Conservation (phyloP, 2,888 invertebrate species). For the Unio delphinus region DNA sequence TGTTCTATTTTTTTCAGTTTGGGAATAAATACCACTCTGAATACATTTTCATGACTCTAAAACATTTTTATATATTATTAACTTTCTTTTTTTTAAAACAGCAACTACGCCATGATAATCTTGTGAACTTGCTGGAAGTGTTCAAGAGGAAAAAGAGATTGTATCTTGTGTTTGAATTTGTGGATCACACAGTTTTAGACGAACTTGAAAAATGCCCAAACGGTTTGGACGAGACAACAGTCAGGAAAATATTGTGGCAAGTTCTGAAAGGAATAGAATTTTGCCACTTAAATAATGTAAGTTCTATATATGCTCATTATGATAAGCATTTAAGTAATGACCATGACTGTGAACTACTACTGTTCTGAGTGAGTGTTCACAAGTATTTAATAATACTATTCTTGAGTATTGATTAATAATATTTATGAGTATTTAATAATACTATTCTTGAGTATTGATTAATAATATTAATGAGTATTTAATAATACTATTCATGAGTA, state of each 20-base stretch:
- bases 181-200: slow-evolving; percentile 88
- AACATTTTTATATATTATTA: background rate
- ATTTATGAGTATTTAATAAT: too few relatives aligned
- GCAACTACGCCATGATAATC: slow-evolving; percentile 90
- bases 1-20: background rate
- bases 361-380: too few relatives aligned
- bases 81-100: slow-evolving; percentile 66
- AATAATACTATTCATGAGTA: too few relatives aligned
- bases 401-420: too few relatives aligned
- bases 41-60: background rate
- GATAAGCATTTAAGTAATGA: too few relatives aligned
- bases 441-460: too few relatives aligned
- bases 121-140: slow-evolving; percentile 90
- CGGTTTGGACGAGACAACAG: slow-evolving; percentile 82
- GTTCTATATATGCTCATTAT: slow-evolving; percentile 48
- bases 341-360: too few relatives aligned
- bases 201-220: slow-evolving; percentile 83
- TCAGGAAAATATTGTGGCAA: slow-evolving; percentile 85
- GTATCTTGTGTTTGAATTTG: slow-evolving; percentile 89
- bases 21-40: background rate
- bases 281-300: slow-evolving; percentile 87
- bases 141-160: slow-evolving; percentile 87
- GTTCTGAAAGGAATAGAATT: slow-evolving; percentile 79
- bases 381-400: too few relatives aligned
- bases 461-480: too few relatives aligned